Conservation (phyloP, 2,113 vertebrate genomes). For the Sciurus niger region DNA sequence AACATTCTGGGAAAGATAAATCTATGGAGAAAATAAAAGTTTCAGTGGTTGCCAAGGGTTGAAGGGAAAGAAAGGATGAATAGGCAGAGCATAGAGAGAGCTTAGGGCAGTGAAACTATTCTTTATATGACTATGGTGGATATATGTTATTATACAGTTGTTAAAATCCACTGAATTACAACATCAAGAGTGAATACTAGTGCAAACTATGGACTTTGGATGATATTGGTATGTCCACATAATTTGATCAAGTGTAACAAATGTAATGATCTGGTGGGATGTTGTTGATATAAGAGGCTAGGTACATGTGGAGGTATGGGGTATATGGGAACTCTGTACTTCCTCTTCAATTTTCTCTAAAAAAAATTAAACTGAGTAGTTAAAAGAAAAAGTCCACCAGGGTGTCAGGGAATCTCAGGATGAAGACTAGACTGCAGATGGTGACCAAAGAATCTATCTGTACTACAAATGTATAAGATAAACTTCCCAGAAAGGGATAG, state of each 20-base stretch:
- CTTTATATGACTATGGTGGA: not conserved
- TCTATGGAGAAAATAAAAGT: not conserved
- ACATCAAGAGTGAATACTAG: not conserved
- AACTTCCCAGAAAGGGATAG: not conserved
- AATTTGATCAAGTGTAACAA: not conserved
- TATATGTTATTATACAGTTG: not conserved
- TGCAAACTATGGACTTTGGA: not conserved
- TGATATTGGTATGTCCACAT: not conserved
- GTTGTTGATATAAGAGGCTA: not conserved
- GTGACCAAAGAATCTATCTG: not conserved
- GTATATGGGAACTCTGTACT: not conserved
- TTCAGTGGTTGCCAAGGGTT: not conserved
- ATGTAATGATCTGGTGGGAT: not conserved
- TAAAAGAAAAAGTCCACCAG: not conserved
- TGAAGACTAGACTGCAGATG: not conserved
- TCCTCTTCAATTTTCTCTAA: not conserved
- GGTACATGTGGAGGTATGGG: not conserved
- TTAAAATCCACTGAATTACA: not conserved
- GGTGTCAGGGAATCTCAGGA: not conserved
- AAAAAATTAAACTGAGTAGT: not conserved
- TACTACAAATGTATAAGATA: not conserved
- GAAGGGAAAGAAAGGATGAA: not conserved
- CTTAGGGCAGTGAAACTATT: not conserved
- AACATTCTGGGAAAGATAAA: not conserved
- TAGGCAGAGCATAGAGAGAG: not conserved